These are phyloP conservation scores for Drosophila borealis DNA, from an alignment of 2,888 invertebrate genomes.

Conservation along the genomic window DNA sequence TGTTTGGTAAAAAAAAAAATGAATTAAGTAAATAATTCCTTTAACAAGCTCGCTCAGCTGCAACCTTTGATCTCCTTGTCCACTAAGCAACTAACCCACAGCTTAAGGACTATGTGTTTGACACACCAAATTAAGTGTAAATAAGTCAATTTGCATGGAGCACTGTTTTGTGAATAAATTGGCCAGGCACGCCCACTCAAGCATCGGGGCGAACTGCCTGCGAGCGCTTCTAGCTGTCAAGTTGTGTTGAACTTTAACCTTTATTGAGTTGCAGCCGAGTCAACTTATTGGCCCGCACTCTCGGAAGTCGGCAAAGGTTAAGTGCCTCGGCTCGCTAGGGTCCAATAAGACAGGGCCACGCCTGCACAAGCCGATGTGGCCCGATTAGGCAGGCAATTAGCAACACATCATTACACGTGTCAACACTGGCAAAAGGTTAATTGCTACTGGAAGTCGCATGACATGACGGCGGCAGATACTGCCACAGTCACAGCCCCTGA, in stretches of 20 bases:
- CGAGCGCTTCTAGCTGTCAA: conserved; percentile 15
- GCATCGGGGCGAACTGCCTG: conserved; percentile 2
- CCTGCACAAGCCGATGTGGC: conserved; percentile 23
- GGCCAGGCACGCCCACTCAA: conserved; percentile 14
- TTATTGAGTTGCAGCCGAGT: conserved; percentile 22
- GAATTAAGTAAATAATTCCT: not conserved
- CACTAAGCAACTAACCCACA: not conserved
- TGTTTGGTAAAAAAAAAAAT: not conserved
- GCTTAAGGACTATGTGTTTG: conserved; percentile 28
- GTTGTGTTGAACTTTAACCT: conserved; percentile 59
- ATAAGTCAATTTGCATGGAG: conserved; percentile 55
- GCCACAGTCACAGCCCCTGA: not conserved
- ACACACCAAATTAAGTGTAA: conserved; percentile 50
- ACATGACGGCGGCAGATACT: conserved; percentile 12
- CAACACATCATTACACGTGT: conserved; percentile 76
- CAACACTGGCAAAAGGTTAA: conserved; percentile 77
- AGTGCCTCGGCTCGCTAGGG: conserved; percentile 28
- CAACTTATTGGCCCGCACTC: conserved; percentile 20
- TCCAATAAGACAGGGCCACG: conserved; percentile 37
- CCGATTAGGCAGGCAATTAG: conserved; percentile 63
- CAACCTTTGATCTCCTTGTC: conserved; percentile 12
- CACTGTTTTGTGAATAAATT: conserved; percentile 47
- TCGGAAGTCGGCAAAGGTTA: conserved; percentile 18
- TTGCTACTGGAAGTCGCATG: conserved; percentile 52
- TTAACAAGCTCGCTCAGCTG: not conserved